Percentiles rank a stretch among this genome's conserved stretches.
These are phyloP conservation scores for Drosophila lutescens DNA, from an alignment of 2,888 invertebrate genomes.

Conservation along the genomic window DNA sequence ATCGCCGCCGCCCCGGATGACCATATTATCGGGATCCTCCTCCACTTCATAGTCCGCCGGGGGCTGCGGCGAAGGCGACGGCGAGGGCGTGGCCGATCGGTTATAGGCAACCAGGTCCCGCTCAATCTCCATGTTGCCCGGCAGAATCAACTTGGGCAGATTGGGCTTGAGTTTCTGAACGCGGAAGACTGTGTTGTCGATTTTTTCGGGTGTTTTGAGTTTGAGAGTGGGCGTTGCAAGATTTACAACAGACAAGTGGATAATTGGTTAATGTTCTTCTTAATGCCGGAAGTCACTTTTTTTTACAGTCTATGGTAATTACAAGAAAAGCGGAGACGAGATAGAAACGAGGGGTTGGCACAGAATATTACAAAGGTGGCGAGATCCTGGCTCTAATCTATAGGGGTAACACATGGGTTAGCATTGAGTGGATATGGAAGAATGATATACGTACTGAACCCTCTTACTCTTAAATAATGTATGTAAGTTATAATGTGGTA, in stretches of 20 bases:
- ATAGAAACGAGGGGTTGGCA: constrained; percentile 20
- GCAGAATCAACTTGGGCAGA: constrained; percentile 84
- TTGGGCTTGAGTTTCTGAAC: constrained; percentile 84
- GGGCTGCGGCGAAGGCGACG: constrained; percentile 82
- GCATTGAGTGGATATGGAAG: constrained; percentile 56
- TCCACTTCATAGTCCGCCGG: constrained; percentile 82
- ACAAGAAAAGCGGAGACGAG: constrained; percentile 60
- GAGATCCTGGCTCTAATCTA: constrained; percentile 20
- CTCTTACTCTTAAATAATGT: constrained; percentile 18
- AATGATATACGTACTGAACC: constrained; percentile 52
- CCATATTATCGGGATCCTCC: constrained; percentile 83
- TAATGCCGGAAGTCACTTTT: constrained; percentile 28
- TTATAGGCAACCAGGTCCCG: constrained; percentile 41
- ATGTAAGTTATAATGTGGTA: constrained; percentile 10
- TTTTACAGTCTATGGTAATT: constrained; percentile 67
- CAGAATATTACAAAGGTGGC: constrained; percentile 31
- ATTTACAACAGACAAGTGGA: constrained; percentile 61
- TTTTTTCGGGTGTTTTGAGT: constrained; percentile 48
- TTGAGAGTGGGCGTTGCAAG: constrained; percentile 40
- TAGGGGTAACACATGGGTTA: constrained; percentile 34
- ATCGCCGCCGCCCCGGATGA: constrained; percentile 74
- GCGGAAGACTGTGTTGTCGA: constrained; percentile 82
- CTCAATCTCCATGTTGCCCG: constrained; percentile 81
- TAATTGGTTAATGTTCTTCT: constrained; percentile 68
- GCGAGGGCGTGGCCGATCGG: constrained; percentile 63